phyloP scores from a whole-genome alignment of 2,888 invertebrate genomes.

The Dicranocentrus wangi region DNA sequence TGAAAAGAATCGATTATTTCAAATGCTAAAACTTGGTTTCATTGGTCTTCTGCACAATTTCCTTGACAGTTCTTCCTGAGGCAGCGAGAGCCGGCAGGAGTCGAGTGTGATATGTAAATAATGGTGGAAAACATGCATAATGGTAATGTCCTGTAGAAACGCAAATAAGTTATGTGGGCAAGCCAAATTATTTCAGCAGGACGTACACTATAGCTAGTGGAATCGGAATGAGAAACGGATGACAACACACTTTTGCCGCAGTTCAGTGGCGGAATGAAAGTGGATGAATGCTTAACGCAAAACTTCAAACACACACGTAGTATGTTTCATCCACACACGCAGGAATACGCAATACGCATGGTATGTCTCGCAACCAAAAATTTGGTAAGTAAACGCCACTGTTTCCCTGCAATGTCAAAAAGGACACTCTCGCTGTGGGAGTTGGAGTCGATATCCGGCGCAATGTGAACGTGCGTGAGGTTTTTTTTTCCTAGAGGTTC shows the following conservation, averaged over 20 bases:
- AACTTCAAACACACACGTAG: too few relatives aligned
- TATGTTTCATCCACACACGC: too few relatives aligned
- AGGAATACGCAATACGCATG: too few relatives aligned
- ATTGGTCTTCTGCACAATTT: background rate
- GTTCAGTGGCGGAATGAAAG: slow-evolving; percentile 28
- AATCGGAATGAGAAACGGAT: slow-evolving; percentile 32
- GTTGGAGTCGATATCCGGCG: slow-evolving; percentile 33
- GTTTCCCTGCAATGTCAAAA: slow-evolving; percentile 53
- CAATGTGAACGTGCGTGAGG: slow-evolving; percentile 52
- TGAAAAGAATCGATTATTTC: slow-evolving; percentile 40
- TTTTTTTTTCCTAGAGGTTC: background rate
- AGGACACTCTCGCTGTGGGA: slow-evolving; percentile 36
- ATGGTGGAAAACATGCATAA: background rate
- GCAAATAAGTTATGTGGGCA: background rate
- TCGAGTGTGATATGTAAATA: background rate
- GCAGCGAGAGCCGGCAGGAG: too few relatives aligned
- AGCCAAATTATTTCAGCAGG: slow-evolving; percentile 47
- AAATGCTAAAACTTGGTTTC: background rate
- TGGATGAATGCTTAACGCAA: too few relatives aligned
- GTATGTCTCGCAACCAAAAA: too few relatives aligned
- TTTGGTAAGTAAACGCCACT: slow-evolving; percentile 45
- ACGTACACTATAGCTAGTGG: background rate
- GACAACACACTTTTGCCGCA: slow-evolving; percentile 55
- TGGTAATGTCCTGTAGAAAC: too few relatives aligned
- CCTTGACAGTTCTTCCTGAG: background rate